phyloP scores from a whole-genome alignment of 1,140 invertebrate species.

The Reticulitermes speratus region DNA sequence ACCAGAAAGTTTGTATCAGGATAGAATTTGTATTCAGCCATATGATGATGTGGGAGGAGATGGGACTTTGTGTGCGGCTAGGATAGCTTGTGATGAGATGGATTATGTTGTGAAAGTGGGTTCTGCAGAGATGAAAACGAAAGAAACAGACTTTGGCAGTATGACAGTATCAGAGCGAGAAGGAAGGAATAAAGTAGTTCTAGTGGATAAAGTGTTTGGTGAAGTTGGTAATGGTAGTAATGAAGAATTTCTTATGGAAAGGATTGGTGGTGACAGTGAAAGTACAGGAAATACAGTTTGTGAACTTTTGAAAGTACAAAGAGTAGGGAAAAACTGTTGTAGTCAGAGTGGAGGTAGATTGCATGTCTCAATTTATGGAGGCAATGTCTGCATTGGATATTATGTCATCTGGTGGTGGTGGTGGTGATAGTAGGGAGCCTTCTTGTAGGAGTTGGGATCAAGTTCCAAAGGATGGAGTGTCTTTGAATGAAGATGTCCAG shows the following conservation, averaged over 20 bases:
- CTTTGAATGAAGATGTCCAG: neutral
- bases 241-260: neutral
- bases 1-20: neutral
- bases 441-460: neutral
- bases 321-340: neutral
- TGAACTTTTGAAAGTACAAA: neutral
- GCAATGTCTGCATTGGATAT: neutral
- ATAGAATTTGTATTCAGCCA: neutral
- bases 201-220: neutral
- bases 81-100: neutral
- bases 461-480: constrained; percentile 3
- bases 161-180: neutral
- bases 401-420: neutral
- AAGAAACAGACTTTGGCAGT: neutral
- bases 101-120: neutral
- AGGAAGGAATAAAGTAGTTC: neutral
- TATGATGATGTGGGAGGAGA: neutral
- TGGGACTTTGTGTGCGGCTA: neutral
- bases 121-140: neutral
- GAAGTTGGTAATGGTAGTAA: neutral
- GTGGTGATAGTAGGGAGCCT: neutral
- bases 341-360: neutral
- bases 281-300: neutral
- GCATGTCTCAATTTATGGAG: neutral
- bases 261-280: neutral